Evolutionary conservation across 2,113 vertebrate species (phyloP).

Genomic region (Epinephelus cyanopodus): DNA sequence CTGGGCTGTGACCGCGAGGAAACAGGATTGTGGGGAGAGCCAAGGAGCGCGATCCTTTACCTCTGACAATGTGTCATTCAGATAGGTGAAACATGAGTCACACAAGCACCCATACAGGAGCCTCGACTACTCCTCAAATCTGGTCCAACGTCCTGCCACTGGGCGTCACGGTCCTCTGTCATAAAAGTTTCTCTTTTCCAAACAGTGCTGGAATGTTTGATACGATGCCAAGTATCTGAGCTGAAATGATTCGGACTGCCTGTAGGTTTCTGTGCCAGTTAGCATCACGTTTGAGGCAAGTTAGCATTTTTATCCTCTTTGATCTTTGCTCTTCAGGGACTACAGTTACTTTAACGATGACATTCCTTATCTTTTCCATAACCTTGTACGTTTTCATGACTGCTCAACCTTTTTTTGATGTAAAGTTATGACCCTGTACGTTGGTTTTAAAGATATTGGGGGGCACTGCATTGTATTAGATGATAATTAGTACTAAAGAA

Average conservation of each 20-base stretch:
- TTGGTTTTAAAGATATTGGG: neutral
- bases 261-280: conserved; percentile 21
- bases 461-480: neutral
- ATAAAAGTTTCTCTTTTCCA: conserved; percentile 4
- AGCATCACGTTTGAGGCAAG: conserved; percentile 2
- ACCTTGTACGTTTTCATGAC: neutral
- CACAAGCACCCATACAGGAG: neutral
- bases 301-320: conserved; percentile 6
- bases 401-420: neutral
- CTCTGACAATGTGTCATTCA: conserved; percentile 62
- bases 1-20: conserved; percentile 13
- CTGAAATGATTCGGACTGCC: conserved; percentile 5
- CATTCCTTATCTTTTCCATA: neutral
- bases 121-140: conserved; percentile 7
- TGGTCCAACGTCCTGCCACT: conserved; percentile 6
- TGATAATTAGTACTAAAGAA: neutral
- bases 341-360: neutral
- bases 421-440: neutral
- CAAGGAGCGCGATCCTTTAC: conserved; percentile 30
- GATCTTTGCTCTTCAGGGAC: neutral
- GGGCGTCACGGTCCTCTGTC: neutral
- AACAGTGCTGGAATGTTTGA: conserved; percentile 14
- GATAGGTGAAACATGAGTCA: conserved; percentile 66
- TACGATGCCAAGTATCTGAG: neutral
- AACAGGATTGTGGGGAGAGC: conserved; percentile 68